Conservation (phyloP, 2,113 vertebrate genomes). For the Microtus ochrogaster region DNA sequence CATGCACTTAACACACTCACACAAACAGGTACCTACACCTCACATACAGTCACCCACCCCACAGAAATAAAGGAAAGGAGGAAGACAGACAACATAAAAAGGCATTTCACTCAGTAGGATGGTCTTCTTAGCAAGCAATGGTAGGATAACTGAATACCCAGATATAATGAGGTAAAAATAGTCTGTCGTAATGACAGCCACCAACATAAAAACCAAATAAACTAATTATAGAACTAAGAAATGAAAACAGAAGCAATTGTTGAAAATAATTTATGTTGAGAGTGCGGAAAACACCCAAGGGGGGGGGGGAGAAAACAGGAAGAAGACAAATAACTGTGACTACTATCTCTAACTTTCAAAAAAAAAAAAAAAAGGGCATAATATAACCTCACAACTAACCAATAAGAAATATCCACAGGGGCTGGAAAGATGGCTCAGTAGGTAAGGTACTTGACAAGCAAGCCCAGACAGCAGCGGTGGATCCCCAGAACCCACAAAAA, state of each 20-base stretch:
- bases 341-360: not conserved
- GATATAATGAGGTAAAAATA: not conserved
- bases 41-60: not conserved
- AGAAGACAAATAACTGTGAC: not conserved
- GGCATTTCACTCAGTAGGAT: not conserved
- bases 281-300: not conserved
- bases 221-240: not conserved
- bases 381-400: not conserved
- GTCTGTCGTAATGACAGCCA: not conserved
- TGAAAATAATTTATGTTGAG: not conserved
- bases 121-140: not conserved
- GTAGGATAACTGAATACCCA: not conserved
- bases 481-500: not conserved
- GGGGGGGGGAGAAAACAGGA: not conserved
- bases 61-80: not conserved
- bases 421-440: not conserved
- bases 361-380: not conserved
- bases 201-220: not conserved
- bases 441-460: not conserved
- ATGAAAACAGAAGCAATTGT: not conserved
- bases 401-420: not conserved
- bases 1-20: not conserved
- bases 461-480: not conserved
- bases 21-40: not conserved
- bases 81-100: not conserved